These are phyloP conservation scores for Trichonephila clavipes DNA, from an alignment of 1,140 invertebrate genomes.

Conservation along the genomic window DNA sequence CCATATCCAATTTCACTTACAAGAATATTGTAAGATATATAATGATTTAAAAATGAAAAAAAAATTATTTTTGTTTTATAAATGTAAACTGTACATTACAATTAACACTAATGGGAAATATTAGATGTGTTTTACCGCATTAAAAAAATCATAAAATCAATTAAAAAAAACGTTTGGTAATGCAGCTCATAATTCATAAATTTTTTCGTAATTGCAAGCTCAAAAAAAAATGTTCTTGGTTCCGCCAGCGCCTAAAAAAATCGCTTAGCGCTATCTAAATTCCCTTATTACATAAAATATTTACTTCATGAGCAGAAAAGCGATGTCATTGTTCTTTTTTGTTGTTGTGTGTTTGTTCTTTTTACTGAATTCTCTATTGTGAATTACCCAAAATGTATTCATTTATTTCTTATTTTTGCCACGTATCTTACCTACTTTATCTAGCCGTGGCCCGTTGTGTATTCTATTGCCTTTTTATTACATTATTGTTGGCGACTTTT, in stretches of 20 bases:
- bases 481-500: slow-evolving; percentile 11
- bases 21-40: too few relatives aligned
- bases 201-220: too few relatives aligned
- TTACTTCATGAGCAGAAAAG: neutral
- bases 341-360: neutral
- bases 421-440: neutral
- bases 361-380: neutral
- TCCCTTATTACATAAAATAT: slow-evolving; percentile 12
- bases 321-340: neutral
- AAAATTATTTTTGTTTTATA: too few relatives aligned
- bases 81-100: too few relatives aligned
- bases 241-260: neutral
- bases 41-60: too few relatives aligned
- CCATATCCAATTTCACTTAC: too few relatives aligned
- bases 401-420: slow-evolving; percentile 14
- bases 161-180: too few relatives aligned
- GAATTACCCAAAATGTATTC: slow-evolving; percentile 4
- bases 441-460: neutral
- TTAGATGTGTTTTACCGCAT: too few relatives aligned
- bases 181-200: too few relatives aligned
- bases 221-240: too few relatives aligned
- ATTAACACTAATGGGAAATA: too few relatives aligned
- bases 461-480: slow-evolving; percentile 15
- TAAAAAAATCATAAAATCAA: too few relatives aligned
- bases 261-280: neutral